A percentile compares a stretch with the other conserved stretches of the same genome.
These are phyloP conservation scores for Sebastes schlegelii DNA, from an alignment of 2,113 vertebrate genomes.

Conservation along the genomic window DNA sequence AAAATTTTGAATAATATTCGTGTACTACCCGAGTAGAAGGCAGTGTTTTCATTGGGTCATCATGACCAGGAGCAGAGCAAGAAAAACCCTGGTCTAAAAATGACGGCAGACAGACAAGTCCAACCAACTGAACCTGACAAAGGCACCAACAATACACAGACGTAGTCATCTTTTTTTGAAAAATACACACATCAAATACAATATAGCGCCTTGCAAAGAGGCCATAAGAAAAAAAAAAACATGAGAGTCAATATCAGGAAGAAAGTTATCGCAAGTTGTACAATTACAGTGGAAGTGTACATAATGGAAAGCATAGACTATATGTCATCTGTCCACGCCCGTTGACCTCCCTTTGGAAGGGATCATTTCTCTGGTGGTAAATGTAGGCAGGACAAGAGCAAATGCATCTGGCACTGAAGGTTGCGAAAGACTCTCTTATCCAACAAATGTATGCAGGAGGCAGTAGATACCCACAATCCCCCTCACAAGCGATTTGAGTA, in stretches of 20 bases:
- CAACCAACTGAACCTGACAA: conserved; percentile 77
- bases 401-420: conserved; percentile 69
- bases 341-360: conserved; percentile 55
- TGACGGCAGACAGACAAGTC: conserved; percentile 68
- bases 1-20: conserved; percentile 16
- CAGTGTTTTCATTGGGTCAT: conserved; percentile 69
- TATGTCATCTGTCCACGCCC: conserved; percentile 52
- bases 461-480: conserved; percentile 36
- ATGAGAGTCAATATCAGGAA: conserved; percentile 50
- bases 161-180: conserved; percentile 61
- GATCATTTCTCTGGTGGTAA: conserved; percentile 50
- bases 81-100: conserved; percentile 53
- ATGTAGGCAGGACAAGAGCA: conserved; percentile 63
- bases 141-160: conserved; percentile 79
- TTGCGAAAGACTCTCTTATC: conserved; percentile 54
- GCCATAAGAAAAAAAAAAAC: conserved; percentile 56
- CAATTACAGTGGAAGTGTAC: conserved; percentile 63
- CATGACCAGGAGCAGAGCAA: conserved; percentile 62
- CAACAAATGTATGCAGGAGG: conserved; percentile 45
- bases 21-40: conserved; percentile 57
- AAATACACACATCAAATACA: conserved; percentile 73
- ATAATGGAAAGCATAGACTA: conserved; percentile 58
- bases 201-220: conserved; percentile 64
- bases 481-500: conserved; percentile 15
- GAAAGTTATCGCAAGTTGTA: conserved; percentile 44